Percentiles rank a stretch among this genome's conserved stretches.
These are phyloP conservation scores for Neodiprion virginianus DNA, from an alignment of 1,140 invertebrate genomes.

Conservation along the genomic window DNA sequence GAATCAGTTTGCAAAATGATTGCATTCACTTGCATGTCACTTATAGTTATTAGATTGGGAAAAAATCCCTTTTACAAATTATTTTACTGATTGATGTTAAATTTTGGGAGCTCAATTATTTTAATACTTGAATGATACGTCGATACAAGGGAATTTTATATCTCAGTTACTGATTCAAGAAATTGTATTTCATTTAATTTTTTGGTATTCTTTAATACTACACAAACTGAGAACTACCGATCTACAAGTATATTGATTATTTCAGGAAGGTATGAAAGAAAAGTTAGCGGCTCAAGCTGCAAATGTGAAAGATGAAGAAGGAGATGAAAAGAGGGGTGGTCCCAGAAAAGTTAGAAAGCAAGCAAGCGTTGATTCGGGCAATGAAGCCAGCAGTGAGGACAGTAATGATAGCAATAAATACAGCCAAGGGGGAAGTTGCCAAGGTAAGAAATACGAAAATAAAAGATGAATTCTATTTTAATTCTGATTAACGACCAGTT, in stretches of 20 bases:
- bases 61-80: not conserved
- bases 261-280: constrained; percentile 82
- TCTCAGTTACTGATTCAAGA: too few species aligned
- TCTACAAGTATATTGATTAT: constrained; percentile 23
- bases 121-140: too few species aligned
- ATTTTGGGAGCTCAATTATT: too few species aligned
- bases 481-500: too few species aligned
- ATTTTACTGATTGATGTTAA: not conserved
- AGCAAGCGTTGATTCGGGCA: constrained; percentile 83
- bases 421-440: constrained; percentile 57
- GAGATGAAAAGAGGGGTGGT: constrained; percentile 61
- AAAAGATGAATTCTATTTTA: constrained; percentile 29
- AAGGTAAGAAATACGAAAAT: constrained; percentile 42
- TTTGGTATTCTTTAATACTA: too few species aligned
- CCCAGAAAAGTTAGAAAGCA: constrained; percentile 72
- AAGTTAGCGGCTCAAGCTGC: constrained; percentile 75
- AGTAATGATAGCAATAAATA: constrained; percentile 86
- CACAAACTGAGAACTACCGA: too few species aligned
- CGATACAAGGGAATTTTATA: too few species aligned
- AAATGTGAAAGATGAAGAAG: constrained; percentile 64
- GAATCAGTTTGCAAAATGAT: not conserved
- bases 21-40: too few species aligned
- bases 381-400: constrained; percentile 92
- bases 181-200: too few species aligned
- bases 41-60: constrained; percentile 4